Conservation (phyloP, 1,140 invertebrate species). For the Brachionus plicatilis region DNA sequence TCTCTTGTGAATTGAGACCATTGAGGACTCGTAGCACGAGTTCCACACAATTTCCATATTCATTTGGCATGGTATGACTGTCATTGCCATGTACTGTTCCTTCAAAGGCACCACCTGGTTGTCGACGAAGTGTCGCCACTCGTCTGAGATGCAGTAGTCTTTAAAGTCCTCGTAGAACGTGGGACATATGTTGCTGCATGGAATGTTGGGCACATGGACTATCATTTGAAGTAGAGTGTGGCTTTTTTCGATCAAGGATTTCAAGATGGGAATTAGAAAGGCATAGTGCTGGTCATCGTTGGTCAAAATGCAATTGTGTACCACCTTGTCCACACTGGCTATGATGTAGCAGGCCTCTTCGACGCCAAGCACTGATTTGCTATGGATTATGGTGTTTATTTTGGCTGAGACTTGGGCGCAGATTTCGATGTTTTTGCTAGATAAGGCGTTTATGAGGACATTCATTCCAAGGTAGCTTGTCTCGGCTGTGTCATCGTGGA, state of each 20-base stretch:
- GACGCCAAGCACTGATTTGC: conserved; percentile 57
- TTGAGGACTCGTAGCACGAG: conserved; percentile 61
- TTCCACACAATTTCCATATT: conserved; percentile 61
- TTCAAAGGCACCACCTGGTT: conserved; percentile 47
- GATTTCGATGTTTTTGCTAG: conserved; percentile 59
- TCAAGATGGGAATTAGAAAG: conserved; percentile 64
- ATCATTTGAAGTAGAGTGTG: conserved; percentile 57
- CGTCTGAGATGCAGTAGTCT: conserved; percentile 58
- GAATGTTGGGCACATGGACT: conserved; percentile 59
- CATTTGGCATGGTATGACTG: conserved; percentile 36
- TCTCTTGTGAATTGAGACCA: conserved; percentile 60
- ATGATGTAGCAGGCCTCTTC: conserved; percentile 61
- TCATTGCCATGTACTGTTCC: conserved; percentile 42
- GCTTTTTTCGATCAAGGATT: conserved; percentile 62
- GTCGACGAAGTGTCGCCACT: conserved; percentile 62
- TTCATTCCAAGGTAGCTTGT: conserved; percentile 60
- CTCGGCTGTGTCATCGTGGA: conserved; percentile 59
- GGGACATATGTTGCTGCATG: conserved; percentile 58
- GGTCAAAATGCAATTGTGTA: conserved; percentile 41
- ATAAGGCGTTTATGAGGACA: conserved; percentile 60
- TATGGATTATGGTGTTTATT: conserved; percentile 62
- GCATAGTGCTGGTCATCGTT: conserved; percentile 61
- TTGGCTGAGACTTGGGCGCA: conserved; percentile 63
- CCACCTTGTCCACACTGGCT: conserved; percentile 48
- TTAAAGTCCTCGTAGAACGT: conserved; percentile 64